phyloP scores from a whole-genome alignment of 2,888 invertebrate genomes.

The Cheilosia vernalis region DNA sequence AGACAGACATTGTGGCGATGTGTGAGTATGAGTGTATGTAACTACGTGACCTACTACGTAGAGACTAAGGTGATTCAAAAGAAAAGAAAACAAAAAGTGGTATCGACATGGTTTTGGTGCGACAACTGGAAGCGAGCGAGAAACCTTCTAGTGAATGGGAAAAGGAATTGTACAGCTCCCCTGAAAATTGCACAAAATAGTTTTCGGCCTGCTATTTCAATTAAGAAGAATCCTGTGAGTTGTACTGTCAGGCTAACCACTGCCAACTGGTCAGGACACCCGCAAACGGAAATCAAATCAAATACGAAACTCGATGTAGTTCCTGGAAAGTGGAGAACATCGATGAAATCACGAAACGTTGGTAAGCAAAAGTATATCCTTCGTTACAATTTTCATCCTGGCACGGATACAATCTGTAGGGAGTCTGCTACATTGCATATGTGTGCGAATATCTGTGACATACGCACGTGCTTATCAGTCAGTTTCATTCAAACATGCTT shows the following conservation, averaged over 20 bases:
- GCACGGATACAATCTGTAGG: neutral
- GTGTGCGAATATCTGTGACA: neutral
- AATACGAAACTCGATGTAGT: slow-evolving; percentile 30
- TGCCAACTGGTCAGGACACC: too few relatives aligned
- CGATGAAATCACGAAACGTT: slow-evolving; percentile 12
- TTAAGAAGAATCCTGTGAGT: too few relatives aligned
- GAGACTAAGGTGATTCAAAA: neutral
- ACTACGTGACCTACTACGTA: slow-evolving; percentile 46
- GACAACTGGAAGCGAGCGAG: too few relatives aligned
- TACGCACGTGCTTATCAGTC: slow-evolving; percentile 67
- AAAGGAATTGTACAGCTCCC: too few relatives aligned
- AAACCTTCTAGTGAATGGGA: too few relatives aligned
- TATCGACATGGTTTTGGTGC: neutral
- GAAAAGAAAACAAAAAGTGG: neutral
- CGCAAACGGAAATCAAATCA: slow-evolving; percentile 41
- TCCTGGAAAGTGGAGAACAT: slow-evolving; percentile 19
- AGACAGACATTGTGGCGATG: slow-evolving; percentile 11
- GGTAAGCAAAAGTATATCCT: slow-evolving; percentile 2
- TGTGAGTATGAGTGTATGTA: slow-evolving; percentile 11
- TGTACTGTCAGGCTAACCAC: too few relatives aligned
- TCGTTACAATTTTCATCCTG: slow-evolving; percentile 24
- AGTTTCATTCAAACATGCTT: slow-evolving; percentile 60
- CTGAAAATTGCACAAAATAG: too few relatives aligned
- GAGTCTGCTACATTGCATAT: neutral
- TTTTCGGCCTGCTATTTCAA: too few relatives aligned